Base-by-base conservation (phyloP, 2,797 vertebrate genomes). In the Lagodon rhomboides region DNA sequence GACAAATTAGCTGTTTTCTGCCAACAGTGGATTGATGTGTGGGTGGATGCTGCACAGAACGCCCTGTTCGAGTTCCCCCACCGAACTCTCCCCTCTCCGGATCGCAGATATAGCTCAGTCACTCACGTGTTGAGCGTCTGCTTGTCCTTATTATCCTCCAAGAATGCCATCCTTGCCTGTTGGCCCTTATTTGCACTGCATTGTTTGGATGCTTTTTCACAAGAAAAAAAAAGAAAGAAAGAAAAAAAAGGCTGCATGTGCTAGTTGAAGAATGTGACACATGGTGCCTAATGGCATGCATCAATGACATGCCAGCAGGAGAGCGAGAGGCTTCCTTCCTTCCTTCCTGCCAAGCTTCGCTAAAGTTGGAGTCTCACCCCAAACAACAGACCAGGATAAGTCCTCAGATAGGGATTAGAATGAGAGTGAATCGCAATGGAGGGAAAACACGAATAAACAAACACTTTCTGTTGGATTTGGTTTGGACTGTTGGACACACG, bases 321-420 rank as follows among this genome's bases (percentile, higher is more conserved):
- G 77, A 78, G 63, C 47, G 50, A 85, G 73, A 75, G 84, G 77
- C 79, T 84, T 76, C 73, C 73, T 81, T 78, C 73, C 73, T 81
- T 78, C 55, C 69, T 84, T 78, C 69, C 84, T 87, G 86, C 85
- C 88, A 81, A 87, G 85, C 80, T 63, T 66, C 51, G 67, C 79
- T 71, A 78, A 74, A 88, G 80, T 82, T 74, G 60, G 75, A 84
- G 83, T 84, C 80, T 90, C 79, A 83, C 73, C 85, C 81, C 51
- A 79, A 84, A 90, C 86, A 83, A 80, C 88, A 84, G 80, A 90
- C 53, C 85, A 78, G 85, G 88, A 84, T 77, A 89, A 85, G 82
- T 89, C 86, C 82, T 91, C 83, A 83, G 82, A 89, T 51, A 65
- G 77, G 89, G 91, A 93, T 93, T 91, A 93, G 85, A 50, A 51